Base-by-base conservation (phyloP, 1,140 invertebrate genomes). In the Saccostrea cuccullata region DNA sequence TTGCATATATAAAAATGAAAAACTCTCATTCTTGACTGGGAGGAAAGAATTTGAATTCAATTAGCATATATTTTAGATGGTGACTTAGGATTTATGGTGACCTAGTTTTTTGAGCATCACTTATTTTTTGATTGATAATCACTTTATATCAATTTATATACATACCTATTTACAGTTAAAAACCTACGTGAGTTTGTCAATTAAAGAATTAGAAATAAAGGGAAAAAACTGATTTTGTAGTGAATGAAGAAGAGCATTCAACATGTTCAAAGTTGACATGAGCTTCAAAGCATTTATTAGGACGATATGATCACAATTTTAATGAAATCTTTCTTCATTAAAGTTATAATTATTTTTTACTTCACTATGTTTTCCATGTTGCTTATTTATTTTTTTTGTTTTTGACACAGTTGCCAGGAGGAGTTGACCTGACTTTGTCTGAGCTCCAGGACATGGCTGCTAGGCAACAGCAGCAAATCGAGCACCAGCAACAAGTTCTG, bases 361-460 rank as follows among this genome's bases (percentile, higher is more conserved):
- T n/a, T n/a, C n/a, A n/a, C n/a, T n/a, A n/a, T n/a, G 47, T 47
- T 47, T 6, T 47, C 47, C 47, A 47, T 47, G 5, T 47, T 47
- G 0, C 9, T 47, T 47, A 47, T 47, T 47, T 77, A 77, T 30
- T 30, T 30, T 0, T 15, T 11, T 77, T 30, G 12, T 15, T 12
- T 83, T 90, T 89, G 89, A 96, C 96, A 90, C 96, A 97, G 97
- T 96, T 97, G 96, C 97, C 97, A 96, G 96, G 96, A 47, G 96
- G 96, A 92, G 96, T 96, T 94, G 96, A 96, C 96, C 96, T 98
- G 90, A 98, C 97, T 94, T 96, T 98, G 96, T 96, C 97, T 95
- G 98, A 99, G 96, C 97, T 99, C 96, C 98, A 98, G 96, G 98
- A 98, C 95, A 98, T 99, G 98, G 98, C 98, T 94, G 96, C 97